phyloP scores from a whole-genome alignment of 2,113 vertebrate species.

The Epinephelus cyanopodus region DNA sequence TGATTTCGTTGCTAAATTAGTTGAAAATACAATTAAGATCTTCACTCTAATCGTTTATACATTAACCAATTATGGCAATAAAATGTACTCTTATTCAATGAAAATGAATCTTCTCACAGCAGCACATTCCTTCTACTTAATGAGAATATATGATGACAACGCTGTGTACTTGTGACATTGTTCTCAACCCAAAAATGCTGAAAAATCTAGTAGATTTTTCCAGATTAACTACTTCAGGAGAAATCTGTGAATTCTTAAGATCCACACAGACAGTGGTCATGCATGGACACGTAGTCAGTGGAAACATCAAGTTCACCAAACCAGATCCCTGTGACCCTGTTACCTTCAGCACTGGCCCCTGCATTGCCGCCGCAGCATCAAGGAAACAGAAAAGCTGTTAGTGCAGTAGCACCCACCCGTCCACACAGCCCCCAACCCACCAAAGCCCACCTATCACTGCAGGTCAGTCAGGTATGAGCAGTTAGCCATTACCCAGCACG shows the following conservation, averaged over 20 bases:
- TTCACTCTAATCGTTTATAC: neutral
- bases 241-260: slow-evolving; percentile 10
- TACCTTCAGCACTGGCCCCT: slow-evolving; percentile 78
- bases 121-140: neutral
- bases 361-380: slow-evolving; percentile 66
- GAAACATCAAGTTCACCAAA: slow-evolving; percentile 44
- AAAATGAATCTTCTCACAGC: neutral
- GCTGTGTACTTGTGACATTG: neutral
- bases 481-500: neutral
- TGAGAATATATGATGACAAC: neutral
- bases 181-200: neutral
- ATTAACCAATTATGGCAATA: neutral
- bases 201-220: slow-evolving; percentile 24
- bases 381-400: slow-evolving; percentile 78
- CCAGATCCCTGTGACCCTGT: slow-evolving; percentile 62
- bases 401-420: slow-evolving; percentile 37
- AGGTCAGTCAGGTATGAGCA: slow-evolving; percentile 17
- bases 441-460: neutral
- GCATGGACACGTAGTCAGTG: slow-evolving; percentile 54
- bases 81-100: neutral
- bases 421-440: slow-evolving; percentile 1
- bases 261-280: slow-evolving; percentile 61
- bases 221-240: neutral
- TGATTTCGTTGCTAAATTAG: neutral
- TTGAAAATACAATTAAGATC: neutral